Evolutionary conservation across 2,113 vertebrate species (phyloP).

Genomic region (Serinus canaria): DNA sequence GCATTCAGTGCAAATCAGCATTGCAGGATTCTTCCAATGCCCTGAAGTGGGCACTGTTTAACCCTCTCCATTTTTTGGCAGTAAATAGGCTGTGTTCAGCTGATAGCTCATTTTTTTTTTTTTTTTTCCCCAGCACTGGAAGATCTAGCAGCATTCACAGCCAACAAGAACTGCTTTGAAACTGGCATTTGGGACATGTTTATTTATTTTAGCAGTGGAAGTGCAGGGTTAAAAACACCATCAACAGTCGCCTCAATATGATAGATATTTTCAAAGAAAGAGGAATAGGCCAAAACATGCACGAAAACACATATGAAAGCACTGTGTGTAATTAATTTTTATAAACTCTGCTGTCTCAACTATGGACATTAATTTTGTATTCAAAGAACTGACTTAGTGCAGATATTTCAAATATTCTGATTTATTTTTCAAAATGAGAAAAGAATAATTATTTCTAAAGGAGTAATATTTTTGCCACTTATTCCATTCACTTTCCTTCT

Average conservation of each 20-base stretch:
- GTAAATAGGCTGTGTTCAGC: neutral
- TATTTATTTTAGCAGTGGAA: neutral
- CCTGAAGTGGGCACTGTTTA: neutral
- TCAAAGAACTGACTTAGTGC: neutral
- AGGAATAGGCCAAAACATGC: neutral
- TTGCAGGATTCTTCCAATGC: neutral
- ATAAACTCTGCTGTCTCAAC: neutral
- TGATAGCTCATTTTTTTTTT: neutral
- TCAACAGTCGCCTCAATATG: neutral
- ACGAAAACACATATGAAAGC: neutral
- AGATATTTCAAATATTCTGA: neutral
- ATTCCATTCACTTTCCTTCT: conserved; percentile 18
- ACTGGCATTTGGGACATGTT: neutral
- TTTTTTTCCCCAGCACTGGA: neutral
- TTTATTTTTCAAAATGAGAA: neutral
- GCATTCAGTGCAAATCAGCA: neutral
- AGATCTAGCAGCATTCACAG: neutral
- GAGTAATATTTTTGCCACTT: neutral
- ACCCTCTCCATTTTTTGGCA: neutral
- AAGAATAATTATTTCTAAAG: conserved; percentile 1
- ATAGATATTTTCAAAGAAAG: neutral
- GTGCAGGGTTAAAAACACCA: neutral
- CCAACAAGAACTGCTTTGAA: neutral
- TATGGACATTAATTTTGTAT: neutral
- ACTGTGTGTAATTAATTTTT: neutral